Evolutionary conservation across 1,140 invertebrate species (phyloP).

Genomic region (Rhopalosiphum padi): DNA sequence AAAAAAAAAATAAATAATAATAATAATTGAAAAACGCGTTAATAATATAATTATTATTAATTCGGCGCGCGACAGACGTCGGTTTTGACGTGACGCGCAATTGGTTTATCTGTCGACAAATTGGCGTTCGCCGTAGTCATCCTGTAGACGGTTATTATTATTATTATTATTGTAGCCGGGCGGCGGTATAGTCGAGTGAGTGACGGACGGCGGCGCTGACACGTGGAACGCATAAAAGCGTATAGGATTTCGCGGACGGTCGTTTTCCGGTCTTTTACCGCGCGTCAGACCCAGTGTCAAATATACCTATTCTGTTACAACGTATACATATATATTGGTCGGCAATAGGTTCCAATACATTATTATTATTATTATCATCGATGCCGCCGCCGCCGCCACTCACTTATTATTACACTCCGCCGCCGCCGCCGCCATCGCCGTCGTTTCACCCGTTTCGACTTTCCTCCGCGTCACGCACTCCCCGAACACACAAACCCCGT

Average conservation of each 20-base stretch:
- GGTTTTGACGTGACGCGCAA: not conserved
- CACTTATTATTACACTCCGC: no score
- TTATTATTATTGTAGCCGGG: no score
- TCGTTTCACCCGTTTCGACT: not conserved
- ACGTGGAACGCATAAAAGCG: not conserved
- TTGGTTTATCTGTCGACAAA: not conserved
- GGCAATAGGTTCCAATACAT: not conserved
- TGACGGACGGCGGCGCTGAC: not conserved
- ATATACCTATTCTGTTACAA: not conserved
- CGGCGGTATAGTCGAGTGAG: not conserved
- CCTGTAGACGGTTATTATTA: no score
- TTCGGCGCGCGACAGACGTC: not conserved
- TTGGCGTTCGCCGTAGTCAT: not conserved
- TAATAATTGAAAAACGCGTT: no score
- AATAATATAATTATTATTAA: not conserved
- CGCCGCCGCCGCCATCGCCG: no score
- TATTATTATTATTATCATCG: no score
- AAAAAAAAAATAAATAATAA: no score
- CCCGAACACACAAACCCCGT: no score
- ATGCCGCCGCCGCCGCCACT: no score
- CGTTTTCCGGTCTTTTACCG: not conserved
- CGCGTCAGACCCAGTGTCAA: not conserved
- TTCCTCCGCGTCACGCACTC: not conserved
- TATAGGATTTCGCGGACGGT: not conserved
- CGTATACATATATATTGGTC: no score